Evolutionary conservation across 2,888 invertebrate genomes (phyloP).

Genomic region (Terebella lapidaria): DNA sequence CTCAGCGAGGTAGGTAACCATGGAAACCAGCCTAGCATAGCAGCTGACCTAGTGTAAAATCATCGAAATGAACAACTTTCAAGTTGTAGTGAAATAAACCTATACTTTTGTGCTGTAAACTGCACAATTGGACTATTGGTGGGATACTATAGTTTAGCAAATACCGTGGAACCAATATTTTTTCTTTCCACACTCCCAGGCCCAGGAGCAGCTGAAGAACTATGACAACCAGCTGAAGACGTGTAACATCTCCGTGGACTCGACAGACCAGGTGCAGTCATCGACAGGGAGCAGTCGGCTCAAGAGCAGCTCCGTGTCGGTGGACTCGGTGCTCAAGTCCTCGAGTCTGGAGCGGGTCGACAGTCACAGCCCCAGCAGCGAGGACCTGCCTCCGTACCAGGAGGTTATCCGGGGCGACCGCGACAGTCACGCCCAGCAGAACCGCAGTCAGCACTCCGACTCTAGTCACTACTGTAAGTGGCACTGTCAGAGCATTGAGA

Average conservation of each 20-base stretch:
- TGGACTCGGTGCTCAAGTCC: constrained; percentile 1
- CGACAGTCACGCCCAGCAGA: neutral
- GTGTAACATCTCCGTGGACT: no score
- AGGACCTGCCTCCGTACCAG: constrained; percentile 36
- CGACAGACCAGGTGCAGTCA: no score
- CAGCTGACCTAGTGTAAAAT: no score
- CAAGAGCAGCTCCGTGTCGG: constrained; percentile 4
- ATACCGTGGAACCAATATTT: no score
- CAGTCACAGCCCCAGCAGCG: constrained; percentile 34
- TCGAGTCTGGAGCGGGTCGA: constrained; percentile 26
- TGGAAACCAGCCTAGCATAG: no score
- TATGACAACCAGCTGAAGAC: no score
- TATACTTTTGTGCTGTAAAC: no score
- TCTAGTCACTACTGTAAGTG: neutral
- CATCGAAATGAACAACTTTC: no score
- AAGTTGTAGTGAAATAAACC: no score
- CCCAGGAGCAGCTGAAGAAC: neutral
- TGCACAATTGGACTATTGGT: no score
- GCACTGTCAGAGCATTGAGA: neutral
- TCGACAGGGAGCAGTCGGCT: constrained; percentile 11
- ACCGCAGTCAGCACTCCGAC: neutral
- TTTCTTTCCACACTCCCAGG: no score
- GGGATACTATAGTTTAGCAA: no score
- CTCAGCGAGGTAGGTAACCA: constrained; percentile 56
- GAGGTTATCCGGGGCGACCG: neutral